Evolutionary conservation across 2,888 invertebrate species (phyloP).

Genomic region (Acheta domesticus): DNA sequence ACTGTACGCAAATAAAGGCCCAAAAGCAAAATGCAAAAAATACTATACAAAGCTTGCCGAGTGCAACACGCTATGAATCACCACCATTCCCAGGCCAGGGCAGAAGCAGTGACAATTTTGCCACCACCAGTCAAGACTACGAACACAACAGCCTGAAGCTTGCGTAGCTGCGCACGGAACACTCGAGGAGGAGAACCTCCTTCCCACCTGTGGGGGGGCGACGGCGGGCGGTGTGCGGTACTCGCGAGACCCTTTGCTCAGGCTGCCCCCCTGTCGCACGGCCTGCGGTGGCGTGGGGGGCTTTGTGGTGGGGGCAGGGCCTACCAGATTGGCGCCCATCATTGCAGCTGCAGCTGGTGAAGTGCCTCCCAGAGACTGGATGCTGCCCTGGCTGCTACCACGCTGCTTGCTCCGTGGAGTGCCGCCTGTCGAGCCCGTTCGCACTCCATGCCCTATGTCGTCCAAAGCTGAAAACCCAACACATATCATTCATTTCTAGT

Average conservation of each 20-base stretch:
- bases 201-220: conserved; percentile 81
- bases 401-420: conserved; percentile 73
- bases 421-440: conserved; percentile 54
- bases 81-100: neutral
- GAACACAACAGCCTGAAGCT: conserved; percentile 9
- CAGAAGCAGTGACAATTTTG: conserved; percentile 9
- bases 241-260: conserved; percentile 63
- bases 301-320: conserved; percentile 89
- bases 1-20: neutral
- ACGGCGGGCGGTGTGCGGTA: conserved; percentile 95
- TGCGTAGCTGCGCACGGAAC: neutral
- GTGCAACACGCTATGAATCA: neutral
- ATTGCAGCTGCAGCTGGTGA: conserved; percentile 49
- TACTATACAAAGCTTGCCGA: neutral
- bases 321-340: conserved; percentile 55
- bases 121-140: conserved; percentile 6
- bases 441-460: conserved; percentile 90
- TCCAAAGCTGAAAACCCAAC: conserved; percentile 64
- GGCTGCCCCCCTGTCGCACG: conserved; percentile 56
- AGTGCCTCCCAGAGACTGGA: conserved; percentile 48
- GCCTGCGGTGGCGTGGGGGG: conserved; percentile 92
- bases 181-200: conserved; percentile 1
- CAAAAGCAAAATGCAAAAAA: neutral
- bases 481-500: too few species aligned
- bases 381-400: conserved; percentile 65